Conservation (phyloP, 1,140 invertebrate genomes). For the Tetramorium parvispinum region DNA sequence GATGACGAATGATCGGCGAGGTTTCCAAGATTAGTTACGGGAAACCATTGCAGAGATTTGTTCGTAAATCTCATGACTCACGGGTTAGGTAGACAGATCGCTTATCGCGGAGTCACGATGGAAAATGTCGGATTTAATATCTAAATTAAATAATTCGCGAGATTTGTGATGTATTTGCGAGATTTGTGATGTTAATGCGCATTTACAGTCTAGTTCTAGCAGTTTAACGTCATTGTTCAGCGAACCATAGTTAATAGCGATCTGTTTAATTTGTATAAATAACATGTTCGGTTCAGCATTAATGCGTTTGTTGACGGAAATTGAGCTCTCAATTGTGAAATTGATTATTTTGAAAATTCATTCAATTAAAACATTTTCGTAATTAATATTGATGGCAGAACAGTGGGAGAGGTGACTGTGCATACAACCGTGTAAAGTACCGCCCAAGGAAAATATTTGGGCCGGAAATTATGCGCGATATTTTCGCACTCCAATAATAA, state of each 20-base stretch:
- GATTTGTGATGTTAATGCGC: neutral
- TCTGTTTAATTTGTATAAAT: constrained; percentile 33
- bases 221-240: neutral
- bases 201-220: neutral
- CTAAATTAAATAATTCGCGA: neutral
- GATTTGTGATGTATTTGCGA: no score
- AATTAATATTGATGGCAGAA: constrained; percentile 8
- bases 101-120: constrained; percentile 12
- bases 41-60: neutral
- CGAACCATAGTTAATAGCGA: neutral
- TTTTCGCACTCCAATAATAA: constrained; percentile 66
- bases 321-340: neutral
- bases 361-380: constrained; percentile 27
- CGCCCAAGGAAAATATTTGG: constrained; percentile 46
- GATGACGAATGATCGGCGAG: constrained; percentile 39
- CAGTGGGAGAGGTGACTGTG: neutral
- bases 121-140: constrained; percentile 16
- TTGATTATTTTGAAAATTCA: constrained; percentile 8
- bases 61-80: constrained; percentile 29
- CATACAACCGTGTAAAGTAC: neutral
- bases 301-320: neutral
- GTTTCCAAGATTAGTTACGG: constrained; percentile 38
- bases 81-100: neutral
- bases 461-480: constrained; percentile 55
- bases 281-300: neutral